Percentiles rank a stretch among this genome's conserved stretches.
phyloP scores from a whole-genome alignment of 2,888 invertebrate species.

The Drosophila testacea region DNA sequence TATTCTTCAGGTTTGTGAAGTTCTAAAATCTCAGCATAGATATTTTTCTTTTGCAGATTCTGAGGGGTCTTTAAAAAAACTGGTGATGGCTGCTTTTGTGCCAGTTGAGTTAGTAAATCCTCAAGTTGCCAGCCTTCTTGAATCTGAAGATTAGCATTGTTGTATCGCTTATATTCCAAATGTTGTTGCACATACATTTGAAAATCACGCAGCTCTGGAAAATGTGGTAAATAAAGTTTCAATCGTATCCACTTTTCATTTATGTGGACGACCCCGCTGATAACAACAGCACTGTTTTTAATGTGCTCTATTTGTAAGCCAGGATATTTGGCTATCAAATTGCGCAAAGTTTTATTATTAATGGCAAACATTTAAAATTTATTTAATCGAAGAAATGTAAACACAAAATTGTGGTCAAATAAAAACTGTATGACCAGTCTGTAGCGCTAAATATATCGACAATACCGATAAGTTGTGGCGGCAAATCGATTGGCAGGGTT shows the following conservation, averaged over 20 bases:
- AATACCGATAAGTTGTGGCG: conserved; percentile 10
- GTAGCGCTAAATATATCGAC: conserved; percentile 12
- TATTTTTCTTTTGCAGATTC: conserved; percentile 35
- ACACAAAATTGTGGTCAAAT: not conserved
- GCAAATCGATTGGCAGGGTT: conserved; percentile 9
- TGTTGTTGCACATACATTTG: conserved; percentile 60
- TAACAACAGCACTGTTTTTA: conserved; percentile 17
- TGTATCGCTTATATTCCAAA: conserved; percentile 51
- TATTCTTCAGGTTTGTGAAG: conserved; percentile 69
- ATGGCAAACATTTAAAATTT: not conserved
- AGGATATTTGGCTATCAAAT: conserved; percentile 43
- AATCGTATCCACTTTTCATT: conserved; percentile 58
- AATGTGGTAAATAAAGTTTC: conserved; percentile 69
- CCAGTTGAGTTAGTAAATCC: conserved; percentile 67
- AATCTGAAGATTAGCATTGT: conserved; percentile 35
- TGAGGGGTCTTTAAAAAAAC: not conserved
- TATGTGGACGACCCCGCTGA: conserved; percentile 45
- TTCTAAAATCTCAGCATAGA: conserved; percentile 72
- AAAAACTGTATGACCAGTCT: conserved; percentile 8
- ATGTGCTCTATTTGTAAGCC: conserved; percentile 39
- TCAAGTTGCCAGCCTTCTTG: conserved; percentile 60
- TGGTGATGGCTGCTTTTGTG: conserved; percentile 25
- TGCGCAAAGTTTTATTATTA: not conserved
- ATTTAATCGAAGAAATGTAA: conserved; percentile 2
- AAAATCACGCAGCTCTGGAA: conserved; percentile 63